A percentile compares a stretch with the other conserved stretches of the same genome.
phyloP scores from a whole-genome alignment of 2,888 invertebrate species.

The Pedicia rivosa region DNA sequence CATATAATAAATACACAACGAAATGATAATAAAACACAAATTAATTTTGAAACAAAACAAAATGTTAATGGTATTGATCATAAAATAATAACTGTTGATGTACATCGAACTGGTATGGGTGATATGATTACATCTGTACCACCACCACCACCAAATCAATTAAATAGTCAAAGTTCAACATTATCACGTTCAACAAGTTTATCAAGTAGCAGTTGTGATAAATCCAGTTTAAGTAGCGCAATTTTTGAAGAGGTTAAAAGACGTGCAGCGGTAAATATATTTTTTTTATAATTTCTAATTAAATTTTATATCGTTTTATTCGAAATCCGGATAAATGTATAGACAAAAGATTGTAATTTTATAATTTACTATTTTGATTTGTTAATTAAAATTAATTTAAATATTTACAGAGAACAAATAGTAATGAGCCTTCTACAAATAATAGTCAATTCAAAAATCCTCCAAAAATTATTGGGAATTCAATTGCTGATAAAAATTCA shows the following conservation, averaged over 20 bases:
- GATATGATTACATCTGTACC: conserved; percentile 11
- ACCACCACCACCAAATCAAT: conserved; percentile 23
- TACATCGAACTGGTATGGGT: conserved; percentile 37
- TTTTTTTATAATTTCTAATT: neutral
- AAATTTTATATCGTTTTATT: conserved; percentile 7
- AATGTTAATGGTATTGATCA: too few relatives aligned
- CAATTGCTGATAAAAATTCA: conserved; percentile 35
- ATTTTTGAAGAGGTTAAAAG: conserved; percentile 52
- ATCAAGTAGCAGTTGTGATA: conserved; percentile 19
- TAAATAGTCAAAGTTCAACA: conserved; percentile 11
- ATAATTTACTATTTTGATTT: too few relatives aligned
- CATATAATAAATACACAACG: neutral
- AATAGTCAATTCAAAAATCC: neutral
- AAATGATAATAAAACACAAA: conserved; percentile 16
- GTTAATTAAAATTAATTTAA: too few relatives aligned
- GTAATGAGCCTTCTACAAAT: conserved; percentile 5
- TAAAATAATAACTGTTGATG: conserved; percentile 60
- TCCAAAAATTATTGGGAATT: conserved; percentile 9
- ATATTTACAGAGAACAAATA: conserved; percentile 5
- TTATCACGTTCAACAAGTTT: conserved; percentile 13
- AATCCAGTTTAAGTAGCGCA: conserved; percentile 47
- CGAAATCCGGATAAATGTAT: neutral
- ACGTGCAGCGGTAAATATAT: conserved; percentile 40
- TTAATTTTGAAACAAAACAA: conserved; percentile 30
- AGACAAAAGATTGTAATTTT: conserved; percentile 11